Conservation (phyloP, 1,140 invertebrate genomes). For the Philaenus spumarius region DNA sequence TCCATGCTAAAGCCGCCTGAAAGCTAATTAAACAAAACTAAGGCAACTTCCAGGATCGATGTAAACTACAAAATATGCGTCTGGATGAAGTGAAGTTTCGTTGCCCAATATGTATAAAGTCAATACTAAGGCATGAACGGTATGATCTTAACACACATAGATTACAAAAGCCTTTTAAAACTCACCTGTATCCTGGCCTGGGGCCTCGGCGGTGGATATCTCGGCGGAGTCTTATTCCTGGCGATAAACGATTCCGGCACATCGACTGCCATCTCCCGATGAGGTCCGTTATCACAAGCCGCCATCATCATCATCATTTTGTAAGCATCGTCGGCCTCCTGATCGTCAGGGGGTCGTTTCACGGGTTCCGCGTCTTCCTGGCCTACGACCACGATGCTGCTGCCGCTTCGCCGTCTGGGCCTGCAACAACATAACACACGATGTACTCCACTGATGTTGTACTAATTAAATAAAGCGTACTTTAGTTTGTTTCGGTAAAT, state of each 20-base stretch:
- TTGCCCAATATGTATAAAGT: no score
- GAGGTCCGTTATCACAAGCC: slow-evolving; percentile 64
- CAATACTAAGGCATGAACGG: not conserved
- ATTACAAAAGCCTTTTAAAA: not conserved
- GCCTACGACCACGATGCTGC: slow-evolving; percentile 59
- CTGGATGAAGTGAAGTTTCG: no score
- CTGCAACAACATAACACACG: slow-evolving; percentile 48
- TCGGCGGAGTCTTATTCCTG: slow-evolving; percentile 82
- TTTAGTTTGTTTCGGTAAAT: no score
- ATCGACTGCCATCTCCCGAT: slow-evolving; percentile 97
- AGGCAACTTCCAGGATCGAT: no score
- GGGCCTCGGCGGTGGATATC: slow-evolving; percentile 65
- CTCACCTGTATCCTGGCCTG: slow-evolving; percentile 27
- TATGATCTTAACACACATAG: not conserved
- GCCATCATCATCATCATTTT: slow-evolving; percentile 62
- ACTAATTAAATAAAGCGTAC: no score
- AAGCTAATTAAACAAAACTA: no score
- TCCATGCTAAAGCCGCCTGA: no score
- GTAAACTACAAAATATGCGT: no score
- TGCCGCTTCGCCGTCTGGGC: slow-evolving; percentile 56
- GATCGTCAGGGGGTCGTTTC: slow-evolving; percentile 38
- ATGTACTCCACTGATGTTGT: no score
- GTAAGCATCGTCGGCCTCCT: slow-evolving; percentile 36
- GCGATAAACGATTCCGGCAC: slow-evolving; percentile 93
- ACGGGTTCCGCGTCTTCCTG: slow-evolving; percentile 46